phyloP scores from a whole-genome alignment of 2,888 invertebrate species.

The Celastrina argiolus region DNA sequence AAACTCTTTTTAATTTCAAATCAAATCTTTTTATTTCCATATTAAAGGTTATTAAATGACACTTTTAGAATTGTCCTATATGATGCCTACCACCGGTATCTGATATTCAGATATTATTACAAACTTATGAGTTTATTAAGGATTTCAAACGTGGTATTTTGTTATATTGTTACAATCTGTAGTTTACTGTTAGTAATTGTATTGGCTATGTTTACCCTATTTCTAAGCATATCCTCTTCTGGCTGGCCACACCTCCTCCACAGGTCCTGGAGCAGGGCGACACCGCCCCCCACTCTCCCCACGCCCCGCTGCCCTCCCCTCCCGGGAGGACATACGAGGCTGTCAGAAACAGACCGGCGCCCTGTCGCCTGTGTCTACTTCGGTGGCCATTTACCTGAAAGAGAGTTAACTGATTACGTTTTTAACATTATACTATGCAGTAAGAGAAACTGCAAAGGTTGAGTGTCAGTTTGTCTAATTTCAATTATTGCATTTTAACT shows the following conservation, averaged over 20 bases:
- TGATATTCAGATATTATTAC: no score
- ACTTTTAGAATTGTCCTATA: no score
- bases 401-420: neutral
- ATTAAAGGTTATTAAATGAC: no score
- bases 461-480: no score
- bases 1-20: no score
- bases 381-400: slow-evolving; percentile 76
- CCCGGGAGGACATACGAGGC: slow-evolving; percentile 84
- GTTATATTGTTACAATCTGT: neutral
- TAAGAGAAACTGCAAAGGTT: neutral
- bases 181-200: neutral
- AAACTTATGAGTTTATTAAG: no score
- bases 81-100: no score
- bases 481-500: no score
- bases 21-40: no score
- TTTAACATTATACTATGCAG: neutral
- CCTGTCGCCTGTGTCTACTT: slow-evolving; percentile 87
- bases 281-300: slow-evolving; percentile 91
- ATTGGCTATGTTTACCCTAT: slow-evolving; percentile 60
- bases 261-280: slow-evolving; percentile 93
- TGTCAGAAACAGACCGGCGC: slow-evolving; percentile 84
- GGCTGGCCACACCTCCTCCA: slow-evolving; percentile 94
- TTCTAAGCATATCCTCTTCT: slow-evolving; percentile 86
- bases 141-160: neutral
- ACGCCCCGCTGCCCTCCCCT: slow-evolving; percentile 82